Evolutionary conservation across 2,888 invertebrate species (phyloP).

Genomic region (Drosophila affinis): DNA sequence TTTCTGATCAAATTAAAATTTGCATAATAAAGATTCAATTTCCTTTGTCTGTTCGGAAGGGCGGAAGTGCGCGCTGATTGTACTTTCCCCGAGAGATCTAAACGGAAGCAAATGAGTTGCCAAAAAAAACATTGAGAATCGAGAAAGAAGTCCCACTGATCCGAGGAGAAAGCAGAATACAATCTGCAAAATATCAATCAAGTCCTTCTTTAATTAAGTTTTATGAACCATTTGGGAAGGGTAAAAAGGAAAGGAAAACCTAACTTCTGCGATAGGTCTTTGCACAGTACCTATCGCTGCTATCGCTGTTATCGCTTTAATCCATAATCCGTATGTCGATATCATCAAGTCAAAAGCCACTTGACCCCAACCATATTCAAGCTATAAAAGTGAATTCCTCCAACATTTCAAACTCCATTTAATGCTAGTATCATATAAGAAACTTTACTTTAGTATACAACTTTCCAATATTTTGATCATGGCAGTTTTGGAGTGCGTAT

Average conservation of each 20-base stretch:
- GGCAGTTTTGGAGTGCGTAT: conserved; percentile 14
- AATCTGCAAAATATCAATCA: neutral
- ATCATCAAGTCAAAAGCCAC: too few relatives aligned
- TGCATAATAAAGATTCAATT: conserved; percentile 26
- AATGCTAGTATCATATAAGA: neutral
- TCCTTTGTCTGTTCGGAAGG: too few relatives aligned
- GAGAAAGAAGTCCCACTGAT: neutral
- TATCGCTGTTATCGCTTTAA: too few relatives aligned
- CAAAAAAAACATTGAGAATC: neutral
- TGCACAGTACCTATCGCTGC: too few relatives aligned
- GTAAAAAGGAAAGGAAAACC: too few relatives aligned
- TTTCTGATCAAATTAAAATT: conserved; percentile 15
- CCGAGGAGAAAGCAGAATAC: neutral
- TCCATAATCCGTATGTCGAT: too few relatives aligned
- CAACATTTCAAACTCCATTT: neutral
- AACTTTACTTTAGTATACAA: neutral
- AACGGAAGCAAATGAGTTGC: conserved; percentile 33
- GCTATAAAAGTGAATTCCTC: neutral
- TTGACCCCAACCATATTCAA: too few relatives aligned
- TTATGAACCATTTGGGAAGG: neutral
- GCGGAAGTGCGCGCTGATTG: neutral
- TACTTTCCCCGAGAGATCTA: conserved; percentile 25
- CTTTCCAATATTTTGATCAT: neutral
- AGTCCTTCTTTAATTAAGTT: neutral
- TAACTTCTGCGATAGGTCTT: too few relatives aligned